phyloP scores from a whole-genome alignment of 2,888 invertebrate genomes.

The Camponotus fellah region DNA sequence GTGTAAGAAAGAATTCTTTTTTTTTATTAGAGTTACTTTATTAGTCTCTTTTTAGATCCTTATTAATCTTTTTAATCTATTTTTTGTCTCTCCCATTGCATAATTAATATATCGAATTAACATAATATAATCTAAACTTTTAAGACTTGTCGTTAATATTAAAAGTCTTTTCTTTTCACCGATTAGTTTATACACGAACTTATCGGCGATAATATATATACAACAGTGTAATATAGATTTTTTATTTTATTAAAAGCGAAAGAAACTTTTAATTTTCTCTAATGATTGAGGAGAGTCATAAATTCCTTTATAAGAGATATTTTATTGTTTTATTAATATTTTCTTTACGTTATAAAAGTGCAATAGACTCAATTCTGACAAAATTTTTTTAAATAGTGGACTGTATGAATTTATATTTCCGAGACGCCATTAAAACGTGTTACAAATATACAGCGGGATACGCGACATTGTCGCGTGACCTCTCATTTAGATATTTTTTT shows the following conservation, averaged over 20 bases:
- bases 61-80: no score
- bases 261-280: constrained; percentile 29
- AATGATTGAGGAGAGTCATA: neutral
- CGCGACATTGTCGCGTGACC: constrained; percentile 58
- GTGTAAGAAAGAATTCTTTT: neutral
- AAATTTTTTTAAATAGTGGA: constrained; percentile 7
- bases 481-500: constrained; percentile 69
- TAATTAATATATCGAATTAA: constrained; percentile 32
- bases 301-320: neutral
- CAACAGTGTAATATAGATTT: constrained; percentile 23
- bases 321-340: constrained; percentile 6
- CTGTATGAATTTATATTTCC: constrained; percentile 23
- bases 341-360: neutral
- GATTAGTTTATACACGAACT: neutral
- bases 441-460: constrained; percentile 37
- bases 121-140: neutral
- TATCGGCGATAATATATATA: constrained; percentile 30
- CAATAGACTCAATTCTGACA: neutral
- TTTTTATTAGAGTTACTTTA: neutral
- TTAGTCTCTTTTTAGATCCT: no score
- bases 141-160: neutral
- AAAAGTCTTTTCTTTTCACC: neutral
- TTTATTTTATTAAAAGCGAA: constrained; percentile 41
- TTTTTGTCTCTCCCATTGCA: neutral
- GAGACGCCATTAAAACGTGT: constrained; percentile 36